phyloP scores from a whole-genome alignment of 2,888 invertebrate species.

The Euclidia mi region DNA sequence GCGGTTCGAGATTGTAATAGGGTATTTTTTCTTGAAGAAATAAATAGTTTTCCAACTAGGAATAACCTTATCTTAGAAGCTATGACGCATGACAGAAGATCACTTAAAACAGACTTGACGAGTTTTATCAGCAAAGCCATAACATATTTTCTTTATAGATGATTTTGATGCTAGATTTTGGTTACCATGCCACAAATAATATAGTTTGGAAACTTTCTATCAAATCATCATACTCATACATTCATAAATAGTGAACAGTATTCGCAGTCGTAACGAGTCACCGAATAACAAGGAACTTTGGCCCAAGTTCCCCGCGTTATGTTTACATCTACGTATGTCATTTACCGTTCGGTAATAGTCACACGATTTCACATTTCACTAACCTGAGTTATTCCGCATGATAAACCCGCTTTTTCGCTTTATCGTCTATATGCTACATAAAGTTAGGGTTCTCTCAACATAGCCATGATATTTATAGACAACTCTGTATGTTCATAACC shows the following conservation, averaged over 20 bases:
- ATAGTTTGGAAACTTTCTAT: no score
- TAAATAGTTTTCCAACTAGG: no score
- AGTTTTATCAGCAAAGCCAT: no score
- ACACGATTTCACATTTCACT: constrained; percentile 34
- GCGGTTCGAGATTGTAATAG: no score
- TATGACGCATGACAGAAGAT: no score
- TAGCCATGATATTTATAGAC: constrained; percentile 4
- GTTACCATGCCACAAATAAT: no score
- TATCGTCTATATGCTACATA: constrained; percentile 17
- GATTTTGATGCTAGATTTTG: no score
- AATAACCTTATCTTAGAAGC: no score
- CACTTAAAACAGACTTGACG: no score
- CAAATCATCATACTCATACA: no score
- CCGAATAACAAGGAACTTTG: constrained; percentile 28
- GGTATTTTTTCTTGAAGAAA: no score
- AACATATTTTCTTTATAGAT: no score
- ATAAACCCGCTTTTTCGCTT: constrained; percentile 24
- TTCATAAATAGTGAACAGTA: background rate
- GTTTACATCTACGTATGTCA: constrained; percentile 20
- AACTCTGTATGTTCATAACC: background rate
- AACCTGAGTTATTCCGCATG: constrained; percentile 30
- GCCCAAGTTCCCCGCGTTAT: constrained; percentile 18
- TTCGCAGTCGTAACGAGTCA: constrained; percentile 13
- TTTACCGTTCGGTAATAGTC: constrained; percentile 17
- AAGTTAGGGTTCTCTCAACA: constrained; percentile 9